Base-by-base conservation (phyloP, 2,797 vertebrate genomes). In the Yasuhikotakia modesta region DNA sequence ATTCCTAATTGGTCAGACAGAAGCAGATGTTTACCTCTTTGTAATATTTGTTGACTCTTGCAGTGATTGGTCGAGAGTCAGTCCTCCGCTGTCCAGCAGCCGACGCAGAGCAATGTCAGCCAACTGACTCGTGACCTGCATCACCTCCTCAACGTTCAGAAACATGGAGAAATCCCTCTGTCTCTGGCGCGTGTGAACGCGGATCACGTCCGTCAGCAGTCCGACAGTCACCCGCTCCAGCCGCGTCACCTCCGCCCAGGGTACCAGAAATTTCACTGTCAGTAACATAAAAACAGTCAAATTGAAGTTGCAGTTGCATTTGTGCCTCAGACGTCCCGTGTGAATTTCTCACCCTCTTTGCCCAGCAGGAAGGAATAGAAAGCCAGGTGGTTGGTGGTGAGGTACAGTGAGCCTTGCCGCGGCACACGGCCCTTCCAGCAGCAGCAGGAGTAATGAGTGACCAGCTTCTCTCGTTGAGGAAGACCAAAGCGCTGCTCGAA, bases 341-440 rank as follows among this genome's bases (percentile, higher is more conserved):
- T 27, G 39, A 57, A 32, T 17, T 27, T 3, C 74, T 80, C 71
- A 99, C 97, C 92, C 90, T 99, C 97, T 88, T 98, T 99, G 84
- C 97, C 97, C 73, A 99, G 90, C 90, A 99, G 94, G 92, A 96
- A 98, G 61, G 97, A 98, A 89, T 99, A 99, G 92, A 99, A 99
- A 88, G 96, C 95, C 82, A 98, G 88, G 86, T 99, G 97, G 90
- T 99, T 97, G 92, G 94, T 95, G 87, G 97, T 98, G 87, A 99
- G 94, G 90, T 97, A 99, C 66, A 99, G 95, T 92, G 96, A 96
- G 85, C 97, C 97, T 88, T 98, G 97, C 10, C 97, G 95, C 32
- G 97, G 97, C 78, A 99, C 96, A 35, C 92, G 93, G 58, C 96
- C 95, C 89, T 97, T 98, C 97, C 97, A 98, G 87, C 96, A 98